Conservation (phyloP, 1,140 invertebrate species). For the Macrocentrus cingulum region DNA sequence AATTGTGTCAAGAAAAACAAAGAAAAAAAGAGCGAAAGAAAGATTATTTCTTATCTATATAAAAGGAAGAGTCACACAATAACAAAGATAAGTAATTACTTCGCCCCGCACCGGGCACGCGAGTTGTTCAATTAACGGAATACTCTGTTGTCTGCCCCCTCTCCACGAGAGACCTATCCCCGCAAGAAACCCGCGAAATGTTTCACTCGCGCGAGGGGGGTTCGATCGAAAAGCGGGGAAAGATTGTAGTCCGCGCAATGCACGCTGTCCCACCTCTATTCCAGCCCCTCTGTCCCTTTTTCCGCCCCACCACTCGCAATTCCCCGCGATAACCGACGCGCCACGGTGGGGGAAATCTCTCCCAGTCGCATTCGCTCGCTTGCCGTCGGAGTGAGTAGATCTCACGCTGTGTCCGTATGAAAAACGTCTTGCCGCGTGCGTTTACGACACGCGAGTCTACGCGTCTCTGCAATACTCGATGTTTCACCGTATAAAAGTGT, state of each 20-base stretch:
- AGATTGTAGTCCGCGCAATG: conserved; percentile 34
- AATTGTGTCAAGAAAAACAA: too few species aligned
- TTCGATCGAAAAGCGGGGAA: not conserved
- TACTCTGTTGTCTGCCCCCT: conserved; percentile 51
- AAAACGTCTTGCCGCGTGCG: conserved; percentile 34
- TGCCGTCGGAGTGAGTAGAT: conserved; percentile 51
- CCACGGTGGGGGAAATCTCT: conserved; percentile 40
- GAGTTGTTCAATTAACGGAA: conserved; percentile 59
- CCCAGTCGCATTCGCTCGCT: conserved; percentile 54
- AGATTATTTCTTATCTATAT: too few species aligned
- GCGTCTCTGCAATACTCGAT: too few species aligned
- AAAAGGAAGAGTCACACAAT: conserved; percentile 43
- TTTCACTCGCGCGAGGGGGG: conserved; percentile 42
- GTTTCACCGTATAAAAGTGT: too few species aligned
- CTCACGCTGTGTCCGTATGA: conserved; percentile 19
- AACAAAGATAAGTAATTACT: conserved; percentile 60
- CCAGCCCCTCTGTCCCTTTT: conserved; percentile 44
- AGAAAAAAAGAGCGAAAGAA: too few species aligned
- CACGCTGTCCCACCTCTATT: conserved; percentile 50
- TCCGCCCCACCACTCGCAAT: conserved; percentile 15
- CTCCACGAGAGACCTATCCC: conserved; percentile 33
- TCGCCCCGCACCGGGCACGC: conserved; percentile 37
- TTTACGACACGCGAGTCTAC: conserved; percentile 7
- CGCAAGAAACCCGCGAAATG: conserved; percentile 54
- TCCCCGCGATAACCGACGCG: conserved; percentile 22